phyloP scores from a whole-genome alignment of 2,797 vertebrate genomes.

The Enteromius treurensis region DNA sequence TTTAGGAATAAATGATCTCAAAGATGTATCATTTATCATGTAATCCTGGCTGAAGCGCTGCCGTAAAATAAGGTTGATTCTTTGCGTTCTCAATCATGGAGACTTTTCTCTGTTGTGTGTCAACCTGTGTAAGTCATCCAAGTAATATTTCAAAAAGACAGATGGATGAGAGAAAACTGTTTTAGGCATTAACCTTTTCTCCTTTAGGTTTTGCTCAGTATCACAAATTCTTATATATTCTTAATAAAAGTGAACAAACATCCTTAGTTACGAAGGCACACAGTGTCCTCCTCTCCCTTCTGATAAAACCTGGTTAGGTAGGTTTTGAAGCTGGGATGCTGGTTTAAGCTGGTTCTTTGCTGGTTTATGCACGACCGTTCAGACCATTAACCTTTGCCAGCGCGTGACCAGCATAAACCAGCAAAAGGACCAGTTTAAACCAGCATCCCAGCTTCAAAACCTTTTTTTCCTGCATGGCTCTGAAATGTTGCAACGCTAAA shows the following conservation, averaged over 20 bases:
- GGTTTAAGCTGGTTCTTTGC: no score
- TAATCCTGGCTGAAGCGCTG: background rate
- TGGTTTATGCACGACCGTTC: no score
- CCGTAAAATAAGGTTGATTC: background rate
- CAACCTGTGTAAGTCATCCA: background rate
- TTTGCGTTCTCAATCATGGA: conserved; percentile 6
- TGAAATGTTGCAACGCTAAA: conserved; percentile 14
- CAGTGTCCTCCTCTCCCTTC: background rate
- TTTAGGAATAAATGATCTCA: conserved; percentile 4
- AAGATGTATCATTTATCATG: conserved; percentile 1
- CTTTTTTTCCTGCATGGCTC: background rate
- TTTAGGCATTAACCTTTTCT: background rate
- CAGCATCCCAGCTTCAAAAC: no score
- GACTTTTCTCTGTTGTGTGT: background rate
- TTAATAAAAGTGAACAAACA: background rate
- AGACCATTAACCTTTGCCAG: no score
- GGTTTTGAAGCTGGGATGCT: no score
- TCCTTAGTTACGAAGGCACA: background rate
- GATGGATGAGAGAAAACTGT: conserved; percentile 7
- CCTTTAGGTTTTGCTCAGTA: background rate
- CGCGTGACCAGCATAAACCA: no score
- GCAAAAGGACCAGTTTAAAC: no score
- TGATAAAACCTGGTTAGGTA: no score
- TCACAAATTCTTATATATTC: background rate
- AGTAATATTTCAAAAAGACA: background rate